These are phyloP conservation scores for Dryobates pubescens DNA, from an alignment of 2,797 vertebrate genomes.

Conservation along the genomic window DNA sequence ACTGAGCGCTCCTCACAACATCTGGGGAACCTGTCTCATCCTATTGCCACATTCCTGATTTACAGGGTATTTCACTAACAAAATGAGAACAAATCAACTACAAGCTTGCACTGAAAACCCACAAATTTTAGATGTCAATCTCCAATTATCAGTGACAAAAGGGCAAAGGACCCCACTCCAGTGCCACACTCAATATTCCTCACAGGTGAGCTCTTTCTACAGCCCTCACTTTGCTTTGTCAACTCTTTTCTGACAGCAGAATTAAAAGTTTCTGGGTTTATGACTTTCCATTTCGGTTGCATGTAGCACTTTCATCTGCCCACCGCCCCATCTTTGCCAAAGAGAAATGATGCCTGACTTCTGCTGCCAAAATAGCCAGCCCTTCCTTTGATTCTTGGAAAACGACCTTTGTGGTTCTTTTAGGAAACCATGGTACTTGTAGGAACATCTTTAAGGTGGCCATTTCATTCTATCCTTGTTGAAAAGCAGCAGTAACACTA, in stretches of 20 bases:
- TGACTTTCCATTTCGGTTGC: neutral
- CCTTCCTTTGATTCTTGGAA: neutral
- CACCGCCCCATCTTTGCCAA: neutral
- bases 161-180: neutral
- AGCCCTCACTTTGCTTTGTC: neutral
- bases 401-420: neutral
- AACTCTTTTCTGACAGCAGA: neutral
- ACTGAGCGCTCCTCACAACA: neutral
- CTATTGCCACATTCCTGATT: neutral
- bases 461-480: neutral
- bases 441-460: neutral
- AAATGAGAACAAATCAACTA: constrained; percentile 30
- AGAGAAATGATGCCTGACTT: neutral
- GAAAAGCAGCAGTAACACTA: neutral
- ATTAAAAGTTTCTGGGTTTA: neutral
- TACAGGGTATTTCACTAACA: neutral
- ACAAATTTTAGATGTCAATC: neutral
- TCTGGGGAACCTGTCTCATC: neutral
- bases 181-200: constrained; percentile 5
- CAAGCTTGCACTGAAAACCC: neutral
- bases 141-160: neutral
- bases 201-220: neutral
- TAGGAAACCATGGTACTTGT: neutral
- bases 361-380: neutral
- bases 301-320: neutral